Evolutionary conservation across 2,888 invertebrate species (phyloP).

Genomic region (Desoria tigrina): DNA sequence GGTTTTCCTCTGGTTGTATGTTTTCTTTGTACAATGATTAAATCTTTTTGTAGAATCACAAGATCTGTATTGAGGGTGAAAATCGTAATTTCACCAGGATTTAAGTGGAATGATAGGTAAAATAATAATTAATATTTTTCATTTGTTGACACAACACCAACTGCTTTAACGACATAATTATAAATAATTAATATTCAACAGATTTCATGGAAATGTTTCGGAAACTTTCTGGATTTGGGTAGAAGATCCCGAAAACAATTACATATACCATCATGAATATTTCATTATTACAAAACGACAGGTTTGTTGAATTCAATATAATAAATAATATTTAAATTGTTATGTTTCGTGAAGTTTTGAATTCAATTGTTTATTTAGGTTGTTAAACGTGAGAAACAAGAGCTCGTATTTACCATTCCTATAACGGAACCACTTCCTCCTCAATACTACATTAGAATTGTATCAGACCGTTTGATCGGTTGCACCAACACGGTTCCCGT

Average conservation of each 20-base stretch:
- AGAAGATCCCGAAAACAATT: conserved; percentile 90
- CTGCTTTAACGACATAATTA: too few relatives aligned
- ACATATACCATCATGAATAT: conserved; percentile 94
- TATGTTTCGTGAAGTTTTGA: not conserved
- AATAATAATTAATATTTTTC: conserved; percentile 14
- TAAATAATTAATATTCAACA: conserved; percentile 77
- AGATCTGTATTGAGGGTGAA: conserved; percentile 83
- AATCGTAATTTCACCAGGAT: conserved; percentile 73
- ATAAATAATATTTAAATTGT: conserved; percentile 7
- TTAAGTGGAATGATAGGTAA: conserved; percentile 55
- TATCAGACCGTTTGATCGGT: conserved; percentile 82
- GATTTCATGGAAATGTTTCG: conserved; percentile 79
- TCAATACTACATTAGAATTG: conserved; percentile 85
- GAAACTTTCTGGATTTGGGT: conserved; percentile 98
- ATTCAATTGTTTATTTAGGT: conserved; percentile 62
- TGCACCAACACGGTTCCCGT: conserved; percentile 61
- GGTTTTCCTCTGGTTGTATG: not conserved
- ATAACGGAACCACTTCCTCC: conserved; percentile 84
- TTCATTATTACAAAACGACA: conserved; percentile 80
- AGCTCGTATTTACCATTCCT: conserved; percentile 92
- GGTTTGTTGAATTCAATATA: too few relatives aligned
- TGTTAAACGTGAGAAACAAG: conserved; percentile 71
- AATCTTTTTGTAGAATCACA: conserved; percentile 66
- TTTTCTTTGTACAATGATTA: not conserved
- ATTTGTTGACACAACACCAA: not conserved